Evolutionary conservation across 1,140 invertebrate genomes (phyloP).

Genomic region (Microvelia longipes): DNA sequence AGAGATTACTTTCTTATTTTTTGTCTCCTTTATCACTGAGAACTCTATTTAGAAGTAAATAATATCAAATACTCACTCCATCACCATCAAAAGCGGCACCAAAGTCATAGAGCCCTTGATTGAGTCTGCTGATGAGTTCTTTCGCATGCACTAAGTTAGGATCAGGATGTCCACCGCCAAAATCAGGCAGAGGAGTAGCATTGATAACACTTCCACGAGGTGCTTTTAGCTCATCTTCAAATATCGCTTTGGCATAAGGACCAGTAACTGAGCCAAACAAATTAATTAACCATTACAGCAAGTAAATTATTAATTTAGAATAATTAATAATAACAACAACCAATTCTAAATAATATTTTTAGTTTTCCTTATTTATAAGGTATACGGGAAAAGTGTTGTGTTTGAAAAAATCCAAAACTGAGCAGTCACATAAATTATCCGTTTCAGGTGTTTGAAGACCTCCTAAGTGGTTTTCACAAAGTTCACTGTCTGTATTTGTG

Average conservation of each 20-base stretch:
- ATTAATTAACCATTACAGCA: not conserved
- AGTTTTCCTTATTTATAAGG: too few species aligned
- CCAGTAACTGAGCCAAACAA: conserved; percentile 74
- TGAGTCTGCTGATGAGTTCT: conserved; percentile 63
- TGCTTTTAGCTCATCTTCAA: conserved; percentile 71
- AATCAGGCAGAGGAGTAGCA: conserved; percentile 71
- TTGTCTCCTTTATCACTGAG: too few species aligned
- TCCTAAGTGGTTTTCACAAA: too few species aligned
- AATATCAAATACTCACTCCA: conserved; percentile 42
- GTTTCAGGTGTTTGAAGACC: too few species aligned
- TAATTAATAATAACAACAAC: conserved; percentile 6
- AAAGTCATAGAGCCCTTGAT: conserved; percentile 71
- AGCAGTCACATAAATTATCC: too few species aligned
- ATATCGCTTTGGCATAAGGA: conserved; percentile 82
- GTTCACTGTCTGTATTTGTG: too few species aligned
- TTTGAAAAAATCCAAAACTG: too few species aligned
- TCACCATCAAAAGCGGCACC: conserved; percentile 99
- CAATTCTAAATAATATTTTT: conserved; percentile 6
- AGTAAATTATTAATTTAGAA: conserved; percentile 3
- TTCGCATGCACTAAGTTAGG: conserved; percentile 94
- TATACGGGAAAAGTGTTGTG: too few species aligned
- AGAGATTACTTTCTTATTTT: too few species aligned
- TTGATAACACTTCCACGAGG: conserved; percentile 46
- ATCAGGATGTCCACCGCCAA: conserved; percentile 94
- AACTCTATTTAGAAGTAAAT: not conserved